These are phyloP conservation scores for Verasper variegatus DNA, from an alignment of 2,113 vertebrate genomes.

Conservation along the genomic window DNA sequence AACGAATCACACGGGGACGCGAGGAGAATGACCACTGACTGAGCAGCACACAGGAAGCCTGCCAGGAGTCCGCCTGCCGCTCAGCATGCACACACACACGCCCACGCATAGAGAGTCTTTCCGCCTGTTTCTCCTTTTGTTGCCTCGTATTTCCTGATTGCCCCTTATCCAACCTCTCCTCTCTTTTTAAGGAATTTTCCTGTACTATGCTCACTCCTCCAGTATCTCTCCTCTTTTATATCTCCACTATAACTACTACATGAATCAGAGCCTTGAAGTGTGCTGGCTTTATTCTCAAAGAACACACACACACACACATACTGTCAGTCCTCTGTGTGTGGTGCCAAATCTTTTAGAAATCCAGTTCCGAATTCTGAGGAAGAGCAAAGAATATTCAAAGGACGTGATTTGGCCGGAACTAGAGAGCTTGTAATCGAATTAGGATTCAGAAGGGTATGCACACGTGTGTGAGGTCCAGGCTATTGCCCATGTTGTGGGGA, in stretches of 20 bases:
- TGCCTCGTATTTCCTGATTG: constrained; percentile 49
- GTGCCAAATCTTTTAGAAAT: constrained; percentile 27
- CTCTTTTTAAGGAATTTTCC: constrained; percentile 9
- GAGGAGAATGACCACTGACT: constrained; percentile 78
- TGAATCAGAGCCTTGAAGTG: constrained; percentile 6
- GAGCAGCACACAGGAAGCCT: constrained; percentile 62
- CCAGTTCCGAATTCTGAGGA: constrained; percentile 16
- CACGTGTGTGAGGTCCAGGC: not conserved
- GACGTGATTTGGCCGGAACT: not conserved
- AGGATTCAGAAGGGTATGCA: not conserved
- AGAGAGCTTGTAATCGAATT: not conserved
- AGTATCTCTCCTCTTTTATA: not conserved
- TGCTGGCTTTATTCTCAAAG: constrained; percentile 15
- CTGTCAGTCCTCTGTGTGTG: not conserved
- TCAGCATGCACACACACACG: constrained; percentile 20
- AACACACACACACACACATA: constrained; percentile 7
- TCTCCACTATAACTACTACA: not conserved
- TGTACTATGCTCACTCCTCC: not conserved
- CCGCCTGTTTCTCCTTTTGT: constrained; percentile 40
- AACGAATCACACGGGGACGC: constrained; percentile 70
- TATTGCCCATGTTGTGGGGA: too few relatives aligned
- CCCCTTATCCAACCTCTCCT: constrained; percentile 14
- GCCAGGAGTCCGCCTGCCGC: constrained; percentile 69
- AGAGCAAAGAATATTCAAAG: constrained; percentile 18
- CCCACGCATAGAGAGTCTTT: constrained; percentile 21